Percentiles rank a stretch among this genome's conserved stretches.
Conservation (phyloP, 2,797 vertebrate genomes). For the Leucoraja ocellata region DNA sequence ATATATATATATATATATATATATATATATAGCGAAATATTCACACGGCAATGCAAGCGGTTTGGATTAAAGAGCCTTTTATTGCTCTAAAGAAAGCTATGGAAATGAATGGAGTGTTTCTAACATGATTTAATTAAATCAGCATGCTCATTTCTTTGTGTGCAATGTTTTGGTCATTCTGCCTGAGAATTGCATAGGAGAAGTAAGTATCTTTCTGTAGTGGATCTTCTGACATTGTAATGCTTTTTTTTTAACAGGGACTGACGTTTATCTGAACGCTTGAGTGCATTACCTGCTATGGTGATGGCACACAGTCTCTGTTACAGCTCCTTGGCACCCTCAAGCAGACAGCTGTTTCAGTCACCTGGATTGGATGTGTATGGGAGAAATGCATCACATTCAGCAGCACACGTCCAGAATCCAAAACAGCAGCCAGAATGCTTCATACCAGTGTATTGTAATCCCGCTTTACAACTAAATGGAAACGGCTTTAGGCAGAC, state of each 20-base stretch:
- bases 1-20: no score
- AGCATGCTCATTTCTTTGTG: neutral
- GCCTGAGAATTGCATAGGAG: neutral
- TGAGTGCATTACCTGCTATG: slow-evolving; percentile 17
- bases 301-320: slow-evolving; percentile 27
- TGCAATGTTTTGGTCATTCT: neutral
- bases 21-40: neutral
- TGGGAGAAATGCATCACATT: slow-evolving; percentile 21
- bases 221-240: slow-evolving; percentile 5
- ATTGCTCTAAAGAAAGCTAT: neutral
- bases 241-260: neutral
- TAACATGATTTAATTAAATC: neutral
- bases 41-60: neutral
- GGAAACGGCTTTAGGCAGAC: neutral
- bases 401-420: neutral
- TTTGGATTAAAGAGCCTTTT: neutral
- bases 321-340: slow-evolving; percentile 16
- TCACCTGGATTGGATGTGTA: neutral
- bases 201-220: neutral
- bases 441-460: slow-evolving; percentile 11
- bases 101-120: neutral
- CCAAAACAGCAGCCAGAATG: neutral
- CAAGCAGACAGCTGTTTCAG: slow-evolving; percentile 21
- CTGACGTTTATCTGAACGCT: neutral
- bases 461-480: slow-evolving; percentile 5